Percentiles rank a stretch among this genome's conserved stretches.
Conservation (phyloP, 2,888 invertebrate genomes). For the Acholoe squamosa region DNA sequence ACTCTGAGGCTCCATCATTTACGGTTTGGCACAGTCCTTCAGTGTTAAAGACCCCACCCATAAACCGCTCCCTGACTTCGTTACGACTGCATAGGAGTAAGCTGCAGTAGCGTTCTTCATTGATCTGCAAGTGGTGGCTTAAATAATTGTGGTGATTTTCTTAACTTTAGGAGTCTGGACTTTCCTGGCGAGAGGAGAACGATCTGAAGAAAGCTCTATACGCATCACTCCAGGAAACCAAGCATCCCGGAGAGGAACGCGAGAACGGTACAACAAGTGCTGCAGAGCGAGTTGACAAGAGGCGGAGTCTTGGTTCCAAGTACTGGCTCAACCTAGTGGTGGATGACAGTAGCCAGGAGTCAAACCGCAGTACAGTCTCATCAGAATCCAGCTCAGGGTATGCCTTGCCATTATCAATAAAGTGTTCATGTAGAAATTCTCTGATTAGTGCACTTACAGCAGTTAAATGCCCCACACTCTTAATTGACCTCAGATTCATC, state of each 20-base stretch:
- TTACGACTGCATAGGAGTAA: too few species aligned
- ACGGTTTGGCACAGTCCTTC: too few species aligned
- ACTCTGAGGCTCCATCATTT: too few species aligned
- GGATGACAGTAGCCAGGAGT: conserved; percentile 76
- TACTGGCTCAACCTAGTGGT: conserved; percentile 37
- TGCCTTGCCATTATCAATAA: background rate
- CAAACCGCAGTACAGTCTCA: conserved; percentile 64
- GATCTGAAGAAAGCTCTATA: conserved; percentile 83
- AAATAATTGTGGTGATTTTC: too few species aligned
- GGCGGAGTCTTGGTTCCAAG: conserved; percentile 15
- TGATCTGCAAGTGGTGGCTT: too few species aligned
- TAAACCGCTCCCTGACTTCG: too few species aligned
- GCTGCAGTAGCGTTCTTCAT: too few species aligned
- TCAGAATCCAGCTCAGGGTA: conserved; percentile 29
- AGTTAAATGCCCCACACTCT: too few species aligned
- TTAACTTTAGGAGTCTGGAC: conserved; percentile 73
- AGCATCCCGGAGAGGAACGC: background rate
- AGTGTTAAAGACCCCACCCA: too few species aligned
- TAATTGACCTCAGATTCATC: too few species aligned
- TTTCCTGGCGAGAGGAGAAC: conserved; percentile 82
- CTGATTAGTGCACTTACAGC: too few species aligned
- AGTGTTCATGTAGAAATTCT: background rate
- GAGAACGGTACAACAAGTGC: conserved; percentile 58
- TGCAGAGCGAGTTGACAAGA: background rate
- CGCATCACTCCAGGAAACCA: conserved; percentile 82